These are phyloP conservation scores for Anabacerthia variegaticeps DNA, from an alignment of 2,797 vertebrate genomes.

Conservation along the genomic window DNA sequence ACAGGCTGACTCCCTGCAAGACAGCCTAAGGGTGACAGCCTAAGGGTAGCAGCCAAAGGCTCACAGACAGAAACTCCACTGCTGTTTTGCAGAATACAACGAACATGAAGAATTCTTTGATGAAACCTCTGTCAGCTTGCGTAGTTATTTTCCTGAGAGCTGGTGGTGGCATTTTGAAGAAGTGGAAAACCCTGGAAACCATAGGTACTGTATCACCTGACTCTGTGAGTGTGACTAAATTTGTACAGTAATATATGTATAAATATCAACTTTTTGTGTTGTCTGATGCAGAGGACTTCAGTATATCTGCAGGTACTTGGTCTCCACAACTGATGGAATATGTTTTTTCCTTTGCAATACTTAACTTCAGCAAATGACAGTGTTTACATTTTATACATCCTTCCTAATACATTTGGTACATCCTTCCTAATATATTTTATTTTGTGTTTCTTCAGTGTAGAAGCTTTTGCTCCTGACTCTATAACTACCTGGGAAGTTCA, in stretches of 20 bases:
- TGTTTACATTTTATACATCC: not conserved
- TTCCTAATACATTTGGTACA: not conserved
- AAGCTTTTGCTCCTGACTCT: constrained; percentile 68
- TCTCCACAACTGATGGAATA: not conserved
- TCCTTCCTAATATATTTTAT: not conserved
- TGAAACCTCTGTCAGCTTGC: constrained; percentile 47
- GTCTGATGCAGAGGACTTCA: not conserved
- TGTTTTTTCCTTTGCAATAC: not conserved
- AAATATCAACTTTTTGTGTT: not conserved
- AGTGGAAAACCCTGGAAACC: constrained; percentile 28
- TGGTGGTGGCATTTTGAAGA: constrained; percentile 73
- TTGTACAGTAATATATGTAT: not conserved
- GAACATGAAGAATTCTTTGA: constrained; percentile 44
- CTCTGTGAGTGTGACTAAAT: not conserved
- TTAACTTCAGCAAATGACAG: not conserved
- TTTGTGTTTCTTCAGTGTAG: constrained; percentile 16
- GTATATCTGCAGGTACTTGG: not conserved
- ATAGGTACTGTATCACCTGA: constrained; percentile 50
- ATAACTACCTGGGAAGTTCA: constrained; percentile 80
- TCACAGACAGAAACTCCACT: not conserved
- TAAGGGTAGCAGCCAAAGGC: not conserved
- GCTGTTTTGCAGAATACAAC: not conserved
- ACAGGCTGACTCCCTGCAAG: not conserved
- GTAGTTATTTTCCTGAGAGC: constrained; percentile 75
- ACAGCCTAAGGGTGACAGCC: not conserved